These are phyloP conservation scores for Ferrisia virgata DNA, from an alignment of 2,888 invertebrate genomes.

Conservation along the genomic window DNA sequence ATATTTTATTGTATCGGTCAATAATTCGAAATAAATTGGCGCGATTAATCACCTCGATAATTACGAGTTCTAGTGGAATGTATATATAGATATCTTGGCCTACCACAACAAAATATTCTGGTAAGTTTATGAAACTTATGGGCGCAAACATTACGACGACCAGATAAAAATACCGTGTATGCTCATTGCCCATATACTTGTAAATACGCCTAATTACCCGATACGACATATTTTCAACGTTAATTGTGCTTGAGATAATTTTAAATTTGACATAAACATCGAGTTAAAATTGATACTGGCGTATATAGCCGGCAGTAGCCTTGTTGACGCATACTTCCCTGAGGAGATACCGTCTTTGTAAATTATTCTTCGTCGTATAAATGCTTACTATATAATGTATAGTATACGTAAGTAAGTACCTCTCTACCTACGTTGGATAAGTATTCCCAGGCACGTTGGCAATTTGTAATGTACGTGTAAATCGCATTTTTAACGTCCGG, in stretches of 20 bases:
- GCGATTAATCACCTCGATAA: slow-evolving; percentile 7
- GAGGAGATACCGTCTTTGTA: too few species aligned
- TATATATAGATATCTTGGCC: too few species aligned
- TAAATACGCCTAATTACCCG: not conserved
- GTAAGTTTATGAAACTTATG: too few species aligned
- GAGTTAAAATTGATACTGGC: not conserved
- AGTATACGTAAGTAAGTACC: too few species aligned
- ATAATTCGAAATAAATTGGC: not conserved
- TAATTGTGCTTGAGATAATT: not conserved
- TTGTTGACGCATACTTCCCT: too few species aligned
- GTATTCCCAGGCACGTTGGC: slow-evolving; percentile 6
- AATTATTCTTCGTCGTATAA: too few species aligned
- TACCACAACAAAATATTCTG: too few species aligned
- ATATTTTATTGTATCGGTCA: too few species aligned
- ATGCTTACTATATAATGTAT: too few species aligned
- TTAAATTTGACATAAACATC: not conserved
- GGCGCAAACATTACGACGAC: too few species aligned
- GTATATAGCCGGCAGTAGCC: not conserved
- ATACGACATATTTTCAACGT: not conserved
- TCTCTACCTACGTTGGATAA: not conserved
- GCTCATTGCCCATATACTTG: not conserved
- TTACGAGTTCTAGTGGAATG: too few species aligned
- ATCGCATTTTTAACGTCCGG: slow-evolving; percentile 26
- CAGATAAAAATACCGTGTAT: too few species aligned
- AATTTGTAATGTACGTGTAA: slow-evolving; percentile 14